Conservation (phyloP, 2,888 invertebrate species). For the Stenodema calcarata region DNA sequence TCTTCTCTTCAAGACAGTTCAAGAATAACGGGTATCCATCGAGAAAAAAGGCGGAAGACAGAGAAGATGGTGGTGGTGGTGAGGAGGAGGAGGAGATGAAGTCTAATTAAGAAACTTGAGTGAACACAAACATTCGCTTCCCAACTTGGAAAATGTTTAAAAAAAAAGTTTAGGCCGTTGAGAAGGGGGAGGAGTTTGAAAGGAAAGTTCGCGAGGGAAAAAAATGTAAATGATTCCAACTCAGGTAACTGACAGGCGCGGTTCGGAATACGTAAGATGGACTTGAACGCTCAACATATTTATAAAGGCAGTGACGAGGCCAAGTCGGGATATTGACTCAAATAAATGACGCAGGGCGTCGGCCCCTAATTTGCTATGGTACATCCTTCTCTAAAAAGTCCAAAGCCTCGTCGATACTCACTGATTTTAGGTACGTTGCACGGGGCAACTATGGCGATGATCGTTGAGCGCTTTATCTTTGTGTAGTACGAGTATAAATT, state of each 20-base stretch:
- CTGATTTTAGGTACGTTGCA: too few relatives aligned
- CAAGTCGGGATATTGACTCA: neutral
- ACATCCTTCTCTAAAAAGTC: too few relatives aligned
- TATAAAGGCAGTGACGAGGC: neutral
- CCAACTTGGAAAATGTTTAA: slow-evolving; percentile 24
- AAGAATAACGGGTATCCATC: neutral
- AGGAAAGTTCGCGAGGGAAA: neutral
- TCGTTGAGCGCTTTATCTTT: too few relatives aligned
- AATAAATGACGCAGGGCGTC: neutral
- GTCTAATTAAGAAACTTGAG: slow-evolving; percentile 28
- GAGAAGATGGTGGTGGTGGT: neutral
- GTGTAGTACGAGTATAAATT: too few relatives aligned
- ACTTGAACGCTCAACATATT: slow-evolving; percentile 12
- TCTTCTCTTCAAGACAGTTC: neutral
- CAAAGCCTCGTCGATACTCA: too few relatives aligned
- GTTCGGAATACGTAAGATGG: neutral
- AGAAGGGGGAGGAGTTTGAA: neutral
- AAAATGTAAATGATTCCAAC: slow-evolving; percentile 37
- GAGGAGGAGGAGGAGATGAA: neutral
- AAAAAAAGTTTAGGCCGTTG: slow-evolving; percentile 8
- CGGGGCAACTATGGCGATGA: too few relatives aligned
- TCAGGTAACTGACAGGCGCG: slow-evolving; percentile 29
- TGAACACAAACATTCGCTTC: slow-evolving; percentile 28
- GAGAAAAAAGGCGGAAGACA: neutral
- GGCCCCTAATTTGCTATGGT: too few relatives aligned